These are phyloP conservation scores for Oxyruncus cristatus DNA, from an alignment of 2,113 vertebrate species.

Conservation along the genomic window DNA sequence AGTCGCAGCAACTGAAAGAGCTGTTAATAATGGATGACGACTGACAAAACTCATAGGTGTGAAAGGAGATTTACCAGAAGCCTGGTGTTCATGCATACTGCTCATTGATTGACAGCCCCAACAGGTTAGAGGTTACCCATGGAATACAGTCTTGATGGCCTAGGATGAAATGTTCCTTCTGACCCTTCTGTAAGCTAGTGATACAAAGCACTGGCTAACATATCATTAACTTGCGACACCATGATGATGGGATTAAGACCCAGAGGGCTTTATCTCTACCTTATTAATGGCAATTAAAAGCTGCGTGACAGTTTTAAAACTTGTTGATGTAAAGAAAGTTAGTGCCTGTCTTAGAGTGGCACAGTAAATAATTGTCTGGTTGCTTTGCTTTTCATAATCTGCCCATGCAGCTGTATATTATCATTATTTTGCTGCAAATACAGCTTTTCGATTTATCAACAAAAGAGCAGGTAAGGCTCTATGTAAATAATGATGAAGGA, in stretches of 20 bases:
- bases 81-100: not conserved
- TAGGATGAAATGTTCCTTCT: slow-evolving; percentile 50
- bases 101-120: slow-evolving; percentile 53
- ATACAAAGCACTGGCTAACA: slow-evolving; percentile 53
- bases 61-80: slow-evolving; percentile 31
- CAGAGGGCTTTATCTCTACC: slow-evolving; percentile 58
- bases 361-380: slow-evolving; percentile 55
- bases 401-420: slow-evolving; percentile 61
- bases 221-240: slow-evolving; percentile 66
- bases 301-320: slow-evolving; percentile 48
- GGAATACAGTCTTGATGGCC: slow-evolving; percentile 45
- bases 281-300: slow-evolving; percentile 73
- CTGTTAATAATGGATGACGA: slow-evolving; percentile 32
- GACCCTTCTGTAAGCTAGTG: slow-evolving; percentile 45
- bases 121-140: slow-evolving; percentile 37
- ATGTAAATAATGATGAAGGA: slow-evolving; percentile 67
- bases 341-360: slow-evolving; percentile 1
- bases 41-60: slow-evolving; percentile 52
- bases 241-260: slow-evolving; percentile 60
- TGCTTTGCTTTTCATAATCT: slow-evolving; percentile 55
- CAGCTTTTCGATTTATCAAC: slow-evolving; percentile 68
- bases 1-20: slow-evolving; percentile 4
- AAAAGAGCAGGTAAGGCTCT: slow-evolving; percentile 59
- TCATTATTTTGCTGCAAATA: slow-evolving; percentile 61
- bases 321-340: slow-evolving; percentile 65